Percentiles rank a stretch among this genome's conserved stretches.
These are phyloP conservation scores for Nemurella pictetii DNA, from an alignment of 2,888 invertebrate species.

Conservation along the genomic window DNA sequence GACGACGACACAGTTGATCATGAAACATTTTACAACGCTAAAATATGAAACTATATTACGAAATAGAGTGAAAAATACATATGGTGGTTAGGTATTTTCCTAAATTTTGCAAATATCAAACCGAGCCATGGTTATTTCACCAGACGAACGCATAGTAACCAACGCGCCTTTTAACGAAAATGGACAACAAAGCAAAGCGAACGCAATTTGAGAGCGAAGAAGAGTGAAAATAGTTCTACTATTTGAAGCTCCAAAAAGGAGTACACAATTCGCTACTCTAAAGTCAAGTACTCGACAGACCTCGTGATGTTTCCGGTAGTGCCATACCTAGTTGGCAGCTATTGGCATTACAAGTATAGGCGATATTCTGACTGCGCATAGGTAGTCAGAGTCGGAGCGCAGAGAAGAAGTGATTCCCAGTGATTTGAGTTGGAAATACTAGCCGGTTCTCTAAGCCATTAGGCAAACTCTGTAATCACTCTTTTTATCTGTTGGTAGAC, in stretches of 20 bases:
- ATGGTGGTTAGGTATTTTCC: background rate
- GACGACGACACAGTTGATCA: no score
- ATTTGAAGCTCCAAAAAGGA: no score
- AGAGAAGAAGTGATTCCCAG: background rate
- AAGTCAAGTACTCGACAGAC: no score
- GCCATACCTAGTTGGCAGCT: no score
- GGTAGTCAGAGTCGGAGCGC: no score
- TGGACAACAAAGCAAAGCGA: background rate
- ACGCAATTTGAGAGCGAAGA: background rate
- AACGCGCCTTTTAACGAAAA: background rate
- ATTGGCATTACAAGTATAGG: no score
- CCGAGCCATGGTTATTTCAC: background rate
- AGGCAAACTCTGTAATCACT: background rate
- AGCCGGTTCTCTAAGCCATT: background rate
- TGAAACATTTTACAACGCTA: background rate
- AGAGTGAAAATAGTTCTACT: no score
- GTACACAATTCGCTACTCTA: no score
- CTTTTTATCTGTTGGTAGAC: background rate
- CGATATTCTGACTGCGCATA: no score
- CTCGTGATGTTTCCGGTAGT: no score
- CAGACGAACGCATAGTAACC: background rate
- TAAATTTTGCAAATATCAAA: background rate
- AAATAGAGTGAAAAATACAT: no score
- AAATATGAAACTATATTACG: no score
- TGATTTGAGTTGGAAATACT: background rate